Conservation (phyloP, 1,140 invertebrate species). For the Trichonephila clavata region DNA sequence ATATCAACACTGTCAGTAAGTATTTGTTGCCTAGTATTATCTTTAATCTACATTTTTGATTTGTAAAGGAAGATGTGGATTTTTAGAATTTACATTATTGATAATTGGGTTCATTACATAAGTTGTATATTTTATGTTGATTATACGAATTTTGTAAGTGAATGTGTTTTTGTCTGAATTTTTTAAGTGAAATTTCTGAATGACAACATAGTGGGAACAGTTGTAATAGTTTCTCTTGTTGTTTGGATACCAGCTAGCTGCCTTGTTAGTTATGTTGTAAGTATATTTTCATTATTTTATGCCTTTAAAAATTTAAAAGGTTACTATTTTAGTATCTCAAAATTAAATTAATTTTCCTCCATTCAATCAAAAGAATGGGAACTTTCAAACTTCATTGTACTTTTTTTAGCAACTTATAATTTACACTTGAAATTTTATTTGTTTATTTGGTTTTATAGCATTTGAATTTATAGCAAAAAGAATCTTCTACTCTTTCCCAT, state of each 20-base stretch:
- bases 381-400: too few species aligned
- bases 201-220: conserved; percentile 94
- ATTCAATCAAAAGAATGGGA: too few species aligned
- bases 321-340: too few species aligned
- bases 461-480: too few species aligned
- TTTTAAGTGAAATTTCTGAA: conserved; percentile 87
- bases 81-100: background rate
- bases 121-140: background rate
- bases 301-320: background rate
- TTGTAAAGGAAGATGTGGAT: too few species aligned
- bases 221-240: conserved; percentile 92
- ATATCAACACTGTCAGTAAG: conserved; percentile 91
- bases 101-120: too few species aligned
- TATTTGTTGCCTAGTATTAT: background rate
- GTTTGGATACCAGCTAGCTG: conserved; percentile 91
- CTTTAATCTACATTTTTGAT: too few species aligned
- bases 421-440: too few species aligned
- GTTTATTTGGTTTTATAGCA: too few species aligned
- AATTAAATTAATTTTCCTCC: too few species aligned
- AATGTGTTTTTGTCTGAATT: background rate
- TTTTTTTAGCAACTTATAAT: too few species aligned
- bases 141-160: background rate
- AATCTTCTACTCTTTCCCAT: too few species aligned
- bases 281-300: conserved; percentile 1
- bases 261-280: conserved; percentile 81